A percentile compares a stretch with the other conserved stretches of the same genome.
Conservation (phyloP, 2,888 invertebrate genomes). For the Mythimna impura region DNA sequence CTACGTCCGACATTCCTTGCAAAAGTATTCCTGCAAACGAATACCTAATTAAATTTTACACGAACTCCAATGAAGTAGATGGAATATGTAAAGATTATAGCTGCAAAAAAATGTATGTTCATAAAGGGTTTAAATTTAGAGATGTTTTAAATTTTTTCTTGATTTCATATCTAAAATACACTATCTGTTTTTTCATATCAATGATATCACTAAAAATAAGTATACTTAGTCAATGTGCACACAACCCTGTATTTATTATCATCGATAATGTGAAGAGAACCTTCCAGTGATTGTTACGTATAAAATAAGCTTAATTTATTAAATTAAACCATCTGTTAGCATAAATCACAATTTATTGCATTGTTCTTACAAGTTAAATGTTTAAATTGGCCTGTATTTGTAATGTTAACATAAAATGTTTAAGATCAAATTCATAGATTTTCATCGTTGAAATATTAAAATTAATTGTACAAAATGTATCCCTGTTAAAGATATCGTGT, state of each 20-base stretch:
- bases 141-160: not conserved
- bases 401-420: slow-evolving; percentile 59
- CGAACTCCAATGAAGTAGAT: not conserved
- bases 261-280: slow-evolving; percentile 13
- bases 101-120: not conserved
- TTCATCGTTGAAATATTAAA: slow-evolving; percentile 60
- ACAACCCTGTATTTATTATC: not conserved
- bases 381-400: slow-evolving; percentile 56
- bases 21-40: not conserved
- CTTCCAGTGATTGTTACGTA: slow-evolving; percentile 15
- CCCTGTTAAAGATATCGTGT: slow-evolving; percentile 70
- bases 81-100: not conserved
- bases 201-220: slow-evolving; percentile 1
- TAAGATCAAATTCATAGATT: slow-evolving; percentile 59
- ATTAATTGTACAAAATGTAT: slow-evolving; percentile 72
- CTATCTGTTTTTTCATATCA: not conserved
- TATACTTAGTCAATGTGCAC: slow-evolving; percentile 3
- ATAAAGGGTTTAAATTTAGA: no score
- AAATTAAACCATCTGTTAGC: slow-evolving; percentile 17
- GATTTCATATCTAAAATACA: not conserved
- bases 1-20: no score
- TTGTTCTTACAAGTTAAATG: slow-evolving; percentile 48
- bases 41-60: not conserved
- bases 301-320: slow-evolving; percentile 47
- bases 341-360: slow-evolving; percentile 54